Conservation (phyloP, 2,888 invertebrate genomes). For the Pasiphila rectangulata region DNA sequence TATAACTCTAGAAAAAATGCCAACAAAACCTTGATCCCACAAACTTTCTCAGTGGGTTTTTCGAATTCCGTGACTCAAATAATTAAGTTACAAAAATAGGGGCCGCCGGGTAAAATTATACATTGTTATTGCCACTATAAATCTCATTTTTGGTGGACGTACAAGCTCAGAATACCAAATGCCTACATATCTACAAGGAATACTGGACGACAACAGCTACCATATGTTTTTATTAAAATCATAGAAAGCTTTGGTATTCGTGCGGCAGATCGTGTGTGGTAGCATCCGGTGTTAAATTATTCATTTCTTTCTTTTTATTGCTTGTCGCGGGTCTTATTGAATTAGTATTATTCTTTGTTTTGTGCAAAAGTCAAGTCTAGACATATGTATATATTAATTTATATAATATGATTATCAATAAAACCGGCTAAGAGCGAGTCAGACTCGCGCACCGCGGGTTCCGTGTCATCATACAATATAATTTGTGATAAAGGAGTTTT, state of each 20-base stretch:
- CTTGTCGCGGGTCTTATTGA: conserved; percentile 21
- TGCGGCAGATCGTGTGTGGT: conserved; percentile 22
- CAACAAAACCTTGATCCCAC: conserved; percentile 70
- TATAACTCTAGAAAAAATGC: conserved; percentile 60
- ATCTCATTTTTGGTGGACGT: conserved; percentile 70
- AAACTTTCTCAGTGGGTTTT: conserved; percentile 69
- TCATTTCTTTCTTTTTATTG: conserved; percentile 22
- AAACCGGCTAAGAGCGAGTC: no score
- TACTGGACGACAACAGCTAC: conserved; percentile 25
- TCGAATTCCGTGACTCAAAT: conserved; percentile 79
- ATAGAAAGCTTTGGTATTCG: conserved; percentile 30
- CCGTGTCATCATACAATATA: no score
- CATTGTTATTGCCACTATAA: conserved; percentile 76
- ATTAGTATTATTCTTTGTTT: conserved; percentile 11
- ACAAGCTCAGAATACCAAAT: conserved; percentile 67
- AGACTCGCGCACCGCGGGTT: no score
- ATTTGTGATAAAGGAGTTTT: no score
- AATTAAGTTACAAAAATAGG: conserved; percentile 71
- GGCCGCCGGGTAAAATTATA: conserved; percentile 72
- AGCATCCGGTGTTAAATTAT: conserved; percentile 25
- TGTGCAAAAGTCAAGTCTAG: conserved; percentile 3
- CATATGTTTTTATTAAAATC: conserved; percentile 34
- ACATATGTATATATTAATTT: conserved; percentile 6
- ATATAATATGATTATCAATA: no score
- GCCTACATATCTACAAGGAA: conserved; percentile 29